Percentiles rank a stretch among this genome's conserved stretches.
phyloP scores from a whole-genome alignment of 2,888 invertebrate species.

The Patella pellucida region DNA sequence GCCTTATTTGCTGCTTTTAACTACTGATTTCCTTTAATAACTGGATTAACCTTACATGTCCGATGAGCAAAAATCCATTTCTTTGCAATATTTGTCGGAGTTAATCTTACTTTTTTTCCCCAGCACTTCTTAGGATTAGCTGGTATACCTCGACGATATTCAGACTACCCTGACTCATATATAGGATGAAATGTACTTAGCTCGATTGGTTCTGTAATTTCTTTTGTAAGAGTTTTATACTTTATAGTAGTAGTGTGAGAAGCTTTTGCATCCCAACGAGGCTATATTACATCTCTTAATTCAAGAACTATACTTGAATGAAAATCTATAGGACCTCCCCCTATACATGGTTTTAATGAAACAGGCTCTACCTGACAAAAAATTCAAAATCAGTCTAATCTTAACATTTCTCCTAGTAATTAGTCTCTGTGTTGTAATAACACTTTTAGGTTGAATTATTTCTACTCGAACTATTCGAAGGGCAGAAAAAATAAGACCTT shows the following conservation, averaged over 20 bases:
- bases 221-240: slow-evolving; percentile 39
- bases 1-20: slow-evolving; percentile 82
- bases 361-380: no score
- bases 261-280: slow-evolving; percentile 45
- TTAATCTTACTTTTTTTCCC: slow-evolving; percentile 86
- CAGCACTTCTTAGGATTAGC: slow-evolving; percentile 82
- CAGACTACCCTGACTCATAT: slow-evolving; percentile 80
- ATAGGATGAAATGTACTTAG: slow-evolving; percentile 50
- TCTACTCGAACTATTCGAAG: not conserved
- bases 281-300: slow-evolving; percentile 31
- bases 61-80: slow-evolving; percentile 80
- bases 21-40: slow-evolving; percentile 81
- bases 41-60: slow-evolving; percentile 76
- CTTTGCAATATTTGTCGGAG: slow-evolving; percentile 80
- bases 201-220: slow-evolving; percentile 48
- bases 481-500: slow-evolving; percentile 71
- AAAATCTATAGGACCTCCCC: slow-evolving; percentile 37
- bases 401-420: no score
- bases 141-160: slow-evolving; percentile 83
- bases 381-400: no score
- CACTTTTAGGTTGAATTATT: no score
- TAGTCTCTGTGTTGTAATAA: no score
- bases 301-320: slow-evolving; percentile 44
- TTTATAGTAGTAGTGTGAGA: slow-evolving; percentile 54
- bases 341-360: no score